A percentile compares a stretch with the other conserved stretches of the same genome.
Conservation (phyloP, 2,113 vertebrate species). For the Chelonoidis abingdonii region DNA sequence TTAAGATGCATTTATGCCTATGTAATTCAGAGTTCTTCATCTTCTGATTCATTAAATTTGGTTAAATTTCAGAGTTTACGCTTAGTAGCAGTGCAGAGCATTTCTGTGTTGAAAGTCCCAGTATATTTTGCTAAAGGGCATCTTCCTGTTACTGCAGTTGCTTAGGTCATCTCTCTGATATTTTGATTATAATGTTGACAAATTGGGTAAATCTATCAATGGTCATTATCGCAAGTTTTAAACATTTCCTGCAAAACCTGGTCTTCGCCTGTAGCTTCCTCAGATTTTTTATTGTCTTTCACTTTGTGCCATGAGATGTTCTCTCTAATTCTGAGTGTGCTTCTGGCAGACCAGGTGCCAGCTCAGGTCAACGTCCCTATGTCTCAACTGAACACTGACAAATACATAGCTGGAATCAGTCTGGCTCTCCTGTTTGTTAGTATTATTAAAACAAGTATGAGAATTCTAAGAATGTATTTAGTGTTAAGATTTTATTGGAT, state of each 20-base stretch:
- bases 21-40: neutral
- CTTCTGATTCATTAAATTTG: neutral
- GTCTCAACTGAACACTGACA: neutral
- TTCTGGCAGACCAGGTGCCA: neutral
- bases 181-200: neutral
- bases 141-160: neutral
- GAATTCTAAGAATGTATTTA: neutral
- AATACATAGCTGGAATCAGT: neutral
- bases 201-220: neutral
- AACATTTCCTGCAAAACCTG: neutral
- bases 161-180: neutral
- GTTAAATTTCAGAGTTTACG: neutral
- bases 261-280: neutral
- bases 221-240: neutral
- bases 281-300: neutral
- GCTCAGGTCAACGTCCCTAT: neutral
- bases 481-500: neutral
- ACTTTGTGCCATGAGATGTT: neutral
- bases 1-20: neutral
- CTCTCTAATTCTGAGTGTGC: no score
- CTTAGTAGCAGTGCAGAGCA: neutral
- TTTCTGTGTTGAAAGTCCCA: neutral
- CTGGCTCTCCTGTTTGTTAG: neutral
- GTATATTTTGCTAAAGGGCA: neutral
- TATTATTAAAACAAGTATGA: neutral